Base-by-base conservation (phyloP, 1,140 invertebrate genomes). In the Callitettix versicolor region DNA sequence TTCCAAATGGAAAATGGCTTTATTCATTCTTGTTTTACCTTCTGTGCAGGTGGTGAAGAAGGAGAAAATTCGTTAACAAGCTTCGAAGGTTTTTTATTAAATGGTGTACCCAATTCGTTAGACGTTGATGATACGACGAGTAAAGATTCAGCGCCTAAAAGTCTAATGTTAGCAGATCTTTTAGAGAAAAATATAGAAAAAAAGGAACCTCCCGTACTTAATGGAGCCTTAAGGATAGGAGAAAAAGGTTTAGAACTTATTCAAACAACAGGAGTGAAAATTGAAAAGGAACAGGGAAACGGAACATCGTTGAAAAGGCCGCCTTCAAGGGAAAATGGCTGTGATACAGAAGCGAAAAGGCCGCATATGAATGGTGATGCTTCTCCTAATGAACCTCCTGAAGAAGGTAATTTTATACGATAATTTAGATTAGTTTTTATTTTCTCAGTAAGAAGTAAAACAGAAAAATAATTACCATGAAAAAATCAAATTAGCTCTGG, bases 141-240 rank as follows among this genome's bases (percentile, higher is more conserved):
- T 46, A 62, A 63, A 17, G 60, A 48, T 38, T 30, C 30, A 14
- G 42, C 55, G 4, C 50, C 59, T 18, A 63, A 63, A 41, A 61
- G 53, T 53, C 40, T 65, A 18, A 80, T 84, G 74, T 65, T 86
- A 4, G 81, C 80, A 0, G 82, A 85, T 66, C 67, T 86, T 20
- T 65, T 86, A 0, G 82, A 86, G 55, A 75, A 78, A 57, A 78
- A 76, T 61, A 72, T 85, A 0, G 77, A 79, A 9, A 78, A 79
- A 21, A 78, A 76, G 53, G 74, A 77, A 1, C 65, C 69, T 2
- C 68, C 68, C 3, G 67, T 79, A 3, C 60, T 81, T 57, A 82
- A 81, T 61, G 79, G 79, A 2, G 71, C 82, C 60, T 64, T 78
- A 43, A 72, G 77, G 20, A 75, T 81, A 53, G 74, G 75, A 54